These are phyloP conservation scores for Tolmerus cingulatus DNA, from an alignment of 2,888 invertebrate species.

Conservation along the genomic window DNA sequence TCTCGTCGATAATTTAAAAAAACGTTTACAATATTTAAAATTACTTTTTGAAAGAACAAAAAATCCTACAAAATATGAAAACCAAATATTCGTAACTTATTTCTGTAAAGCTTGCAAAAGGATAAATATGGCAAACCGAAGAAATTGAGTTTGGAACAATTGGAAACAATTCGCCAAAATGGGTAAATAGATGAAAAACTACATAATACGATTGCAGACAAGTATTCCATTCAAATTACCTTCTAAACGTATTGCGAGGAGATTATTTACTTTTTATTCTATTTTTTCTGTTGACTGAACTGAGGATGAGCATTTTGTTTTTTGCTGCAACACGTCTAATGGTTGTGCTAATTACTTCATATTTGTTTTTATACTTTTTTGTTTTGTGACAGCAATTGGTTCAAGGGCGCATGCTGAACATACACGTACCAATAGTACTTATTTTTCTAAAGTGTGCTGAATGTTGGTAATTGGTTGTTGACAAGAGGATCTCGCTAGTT, in stretches of 20 bases:
- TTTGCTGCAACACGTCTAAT: background rate
- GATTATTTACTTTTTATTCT: background rate
- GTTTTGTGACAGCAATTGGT: conserved; percentile 3
- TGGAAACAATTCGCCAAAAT: conserved; percentile 77
- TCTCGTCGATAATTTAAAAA: background rate
- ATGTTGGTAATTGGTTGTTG: background rate
- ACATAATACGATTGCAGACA: conserved; percentile 15
- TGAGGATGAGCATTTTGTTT: background rate
- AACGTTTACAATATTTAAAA: conserved; percentile 29
- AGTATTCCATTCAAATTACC: background rate
- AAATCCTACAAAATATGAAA: background rate
- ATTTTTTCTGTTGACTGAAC: background rate
- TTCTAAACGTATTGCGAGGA: conserved; percentile 26
- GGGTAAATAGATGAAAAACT: conserved; percentile 70
- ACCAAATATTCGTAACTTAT: conserved; percentile 55
- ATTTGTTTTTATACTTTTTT: background rate
- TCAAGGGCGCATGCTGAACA: background rate
- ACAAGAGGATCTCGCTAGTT: background rate
- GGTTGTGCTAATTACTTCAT: background rate
- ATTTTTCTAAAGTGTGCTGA: background rate
- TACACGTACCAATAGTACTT: background rate
- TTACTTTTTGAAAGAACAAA: background rate
- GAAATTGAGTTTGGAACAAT: conserved; percentile 79
- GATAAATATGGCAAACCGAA: conserved; percentile 85
- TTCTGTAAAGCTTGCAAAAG: conserved; percentile 85